Percentiles rank a stretch among this genome's conserved stretches.
phyloP scores from a whole-genome alignment of 2,888 invertebrate species.

The Acanthacorydalis orientalis region DNA sequence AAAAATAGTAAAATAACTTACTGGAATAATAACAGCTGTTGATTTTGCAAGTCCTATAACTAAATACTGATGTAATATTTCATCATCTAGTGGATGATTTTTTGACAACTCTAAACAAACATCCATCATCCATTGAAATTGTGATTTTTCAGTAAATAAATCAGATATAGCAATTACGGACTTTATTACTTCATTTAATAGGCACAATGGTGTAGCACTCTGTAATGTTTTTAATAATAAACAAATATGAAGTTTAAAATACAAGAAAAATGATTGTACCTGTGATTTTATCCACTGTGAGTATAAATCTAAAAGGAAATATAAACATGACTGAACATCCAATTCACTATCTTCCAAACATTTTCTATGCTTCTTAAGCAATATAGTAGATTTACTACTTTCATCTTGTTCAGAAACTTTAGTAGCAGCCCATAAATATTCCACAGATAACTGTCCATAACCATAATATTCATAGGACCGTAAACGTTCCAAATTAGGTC shows the following conservation, averaged over 20 bases:
- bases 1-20: constrained; percentile 20
- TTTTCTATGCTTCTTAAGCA: constrained; percentile 21
- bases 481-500: constrained; percentile 41
- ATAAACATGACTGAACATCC: constrained; percentile 84
- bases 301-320: constrained; percentile 80
- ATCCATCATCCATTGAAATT: constrained; percentile 67
- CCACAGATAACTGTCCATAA: constrained; percentile 43
- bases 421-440: constrained; percentile 41
- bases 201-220: constrained; percentile 26
- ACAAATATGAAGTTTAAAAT: not conserved
- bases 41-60: constrained; percentile 50
- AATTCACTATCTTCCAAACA: constrained; percentile 42
- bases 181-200: constrained; percentile 39
- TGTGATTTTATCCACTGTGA: constrained; percentile 51
- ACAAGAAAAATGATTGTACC: constrained; percentile 20
- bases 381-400: constrained; percentile 16
- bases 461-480: constrained; percentile 29
- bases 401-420: constrained; percentile 32
- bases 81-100: constrained; percentile 55
- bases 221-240: constrained; percentile 14
- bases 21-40: constrained; percentile 43
- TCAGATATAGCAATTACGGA: constrained; percentile 60
- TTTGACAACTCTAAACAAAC: constrained; percentile 47
- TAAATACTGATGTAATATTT: constrained; percentile 54
- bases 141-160: constrained; percentile 54